Evolutionary conservation across 2,888 invertebrate species (phyloP), one percentile per base, ranked within the genome.

Genomic region (Caenorhabditis afra): DNA sequence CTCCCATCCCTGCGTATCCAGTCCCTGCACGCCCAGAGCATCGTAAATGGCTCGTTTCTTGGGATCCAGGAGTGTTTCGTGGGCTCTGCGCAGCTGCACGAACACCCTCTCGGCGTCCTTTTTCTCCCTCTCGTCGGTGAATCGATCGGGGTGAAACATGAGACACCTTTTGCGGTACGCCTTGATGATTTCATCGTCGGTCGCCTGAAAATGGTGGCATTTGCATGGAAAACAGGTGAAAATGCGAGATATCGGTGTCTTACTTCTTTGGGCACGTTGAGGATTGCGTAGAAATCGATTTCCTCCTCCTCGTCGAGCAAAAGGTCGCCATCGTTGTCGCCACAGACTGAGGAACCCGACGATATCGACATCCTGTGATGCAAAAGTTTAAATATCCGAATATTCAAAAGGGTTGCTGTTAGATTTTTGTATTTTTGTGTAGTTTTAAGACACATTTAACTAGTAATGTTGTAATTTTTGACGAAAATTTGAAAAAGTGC

Each of bases 61-160:
- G 1, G 96, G 94, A 92, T 99, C 96, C 20, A 94, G 95, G 49
- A 99, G 92, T 39, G 97, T 96, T 93, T 97, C 96, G 91, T 98
- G 96, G 0, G 97, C 97, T 88, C 94, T 94, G 90, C 97, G 96
- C 0, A 95, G 94, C 91, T 95, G 94, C 90, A 95, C 95, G 90
- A 99, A 99, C 88, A 98, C 93, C 78, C 94, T 91, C 91, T 97
- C 96, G 0, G 98, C 98, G 92, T 96, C 95, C 89, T 93, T 91
- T 91, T 96, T 96, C 85, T 94, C 93, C 0, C 92, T 93, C 0
- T 94, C 94, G 89, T 96, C 95, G 14, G 93, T 92, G 91, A 99
- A 97, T 91, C 97, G 97, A 90, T 99, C 98, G 0, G 99, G 98
- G 91, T 99, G 99, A 90, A 96, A 98, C 87, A 96, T 93, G 83